A percentile compares a stretch with the other conserved stretches of the same genome.
These are phyloP conservation scores for Tympanoctomys barrerae DNA, from an alignment of 2,797 vertebrate genomes.

Conservation along the genomic window DNA sequence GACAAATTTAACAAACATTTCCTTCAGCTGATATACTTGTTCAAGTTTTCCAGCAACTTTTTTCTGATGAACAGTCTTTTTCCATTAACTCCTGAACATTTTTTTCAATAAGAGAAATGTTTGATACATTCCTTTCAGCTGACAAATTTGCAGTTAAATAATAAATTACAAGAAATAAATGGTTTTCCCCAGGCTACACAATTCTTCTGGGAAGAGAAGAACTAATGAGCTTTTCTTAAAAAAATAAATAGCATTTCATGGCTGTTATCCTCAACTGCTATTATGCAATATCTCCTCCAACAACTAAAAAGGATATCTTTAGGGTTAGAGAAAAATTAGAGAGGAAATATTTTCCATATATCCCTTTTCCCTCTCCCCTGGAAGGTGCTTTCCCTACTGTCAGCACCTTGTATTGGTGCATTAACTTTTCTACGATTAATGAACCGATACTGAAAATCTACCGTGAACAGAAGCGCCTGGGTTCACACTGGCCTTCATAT, in stretches of 20 bases:
- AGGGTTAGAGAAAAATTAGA: not conserved
- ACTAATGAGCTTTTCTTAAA: constrained; percentile 10
- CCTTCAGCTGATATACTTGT: constrained; percentile 4
- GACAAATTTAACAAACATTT: constrained; percentile 33
- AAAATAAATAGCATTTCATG: constrained; percentile 12
- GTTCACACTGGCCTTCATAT: not conserved
- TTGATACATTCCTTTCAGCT: constrained; percentile 48
- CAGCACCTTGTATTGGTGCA: not conserved
- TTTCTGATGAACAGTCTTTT: not conserved
- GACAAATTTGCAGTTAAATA: constrained; percentile 9
- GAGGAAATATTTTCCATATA: not conserved
- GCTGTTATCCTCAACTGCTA: not conserved
- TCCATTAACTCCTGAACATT: constrained; percentile 19
- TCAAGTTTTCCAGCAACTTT: not conserved
- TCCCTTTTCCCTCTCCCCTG: not conserved
- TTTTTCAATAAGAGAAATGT: constrained; percentile 44
- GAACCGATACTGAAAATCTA: not conserved
- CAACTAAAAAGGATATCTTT: not conserved
- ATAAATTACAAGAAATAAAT: constrained; percentile 53
- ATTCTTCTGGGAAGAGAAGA: constrained; percentile 1
- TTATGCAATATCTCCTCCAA: not conserved
- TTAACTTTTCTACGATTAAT: not conserved
- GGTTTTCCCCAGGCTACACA: not conserved
- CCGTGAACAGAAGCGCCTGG: not conserved
- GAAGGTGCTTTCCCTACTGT: not conserved